Evolutionary conservation across 2,888 invertebrate genomes (phyloP).

Genomic region (Sphecodes monilicornis): DNA sequence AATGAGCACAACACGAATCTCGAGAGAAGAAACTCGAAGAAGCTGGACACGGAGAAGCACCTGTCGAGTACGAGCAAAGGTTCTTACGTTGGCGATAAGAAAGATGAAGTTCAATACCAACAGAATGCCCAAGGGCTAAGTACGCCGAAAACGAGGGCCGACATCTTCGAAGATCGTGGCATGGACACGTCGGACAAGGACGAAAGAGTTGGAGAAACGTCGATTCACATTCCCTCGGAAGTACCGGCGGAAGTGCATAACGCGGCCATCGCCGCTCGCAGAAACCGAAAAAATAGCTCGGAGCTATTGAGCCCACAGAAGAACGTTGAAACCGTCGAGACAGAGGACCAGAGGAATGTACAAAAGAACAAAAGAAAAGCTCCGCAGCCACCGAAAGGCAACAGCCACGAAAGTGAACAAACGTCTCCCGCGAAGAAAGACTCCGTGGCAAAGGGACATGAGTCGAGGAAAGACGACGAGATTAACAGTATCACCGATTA

Average conservation of each 20-base stretch:
- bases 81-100: slow-evolving; percentile 39
- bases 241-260: slow-evolving; percentile 90
- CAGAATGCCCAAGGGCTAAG: slow-evolving; percentile 66
- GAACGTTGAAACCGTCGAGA: slow-evolving; percentile 70
- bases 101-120: slow-evolving; percentile 49
- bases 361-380: slow-evolving; percentile 88
- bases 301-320: slow-evolving; percentile 72
- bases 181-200: slow-evolving; percentile 53
- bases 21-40: slow-evolving; percentile 81
- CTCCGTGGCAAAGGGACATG: slow-evolving; percentile 33
- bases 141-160: slow-evolving; percentile 5
- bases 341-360: slow-evolving; percentile 86
- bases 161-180: neutral
- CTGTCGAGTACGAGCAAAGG: slow-evolving; percentile 28
- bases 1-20: slow-evolving; percentile 83
- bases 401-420: slow-evolving; percentile 12
- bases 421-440: slow-evolving; percentile 2
- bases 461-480: slow-evolving; percentile 67
- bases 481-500: slow-evolving; percentile 78
- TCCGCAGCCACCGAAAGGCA: slow-evolving; percentile 88
- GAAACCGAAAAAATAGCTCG: slow-evolving; percentile 87
- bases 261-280: slow-evolving; percentile 89
- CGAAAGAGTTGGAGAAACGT: slow-evolving; percentile 86
- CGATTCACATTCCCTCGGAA: slow-evolving; percentile 87
- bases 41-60: slow-evolving; percentile 72